Base-by-base conservation (phyloP, 1,140 invertebrate genomes). In the Hormaphis cornu region DNA sequence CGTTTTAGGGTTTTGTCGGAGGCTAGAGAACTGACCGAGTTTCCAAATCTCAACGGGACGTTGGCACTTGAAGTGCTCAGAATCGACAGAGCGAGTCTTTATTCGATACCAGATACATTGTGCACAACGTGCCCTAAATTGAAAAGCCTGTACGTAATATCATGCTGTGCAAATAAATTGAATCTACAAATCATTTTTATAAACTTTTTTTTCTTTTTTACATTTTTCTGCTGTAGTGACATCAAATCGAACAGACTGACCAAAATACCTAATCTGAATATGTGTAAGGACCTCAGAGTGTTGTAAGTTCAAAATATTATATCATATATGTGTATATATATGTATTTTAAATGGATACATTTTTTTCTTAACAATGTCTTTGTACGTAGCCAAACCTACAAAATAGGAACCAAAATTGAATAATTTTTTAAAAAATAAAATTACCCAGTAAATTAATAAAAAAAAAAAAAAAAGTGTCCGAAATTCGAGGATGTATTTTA, bases 301-400 rank as follows among this genome's bases (percentile, higher is more conserved):
- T 81, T 96, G 93, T 95, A 83, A 92, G 91, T 92, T 81, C 1
- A n/a, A n/a, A n/a, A n/a, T n/a, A n/a, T n/a, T n/a, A n/a, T n/a
- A n/a, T n/a, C n/a, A n/a, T n/a, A n/a, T n/a, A n/a, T n/a, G n/a
- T n/a, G n/a, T n/a, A n/a, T n/a, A n/a, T n/a, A n/a, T n/a, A n/a
- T n/a, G n/a, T n/a, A n/a, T n/a, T n/a, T n/a, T n/a, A n/a, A n/a
- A n/a, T n/a, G n/a, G n/a, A n/a, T n/a, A n/a, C n/a, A n/a, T n/a
- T n/a, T n/a, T n/a, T n/a, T n/a, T n/a, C n/a, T n/a, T n/a, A n/a
- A n/a, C n/a, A n/a, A n/a, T n/a, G n/a, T n/a, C n/a, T n/a, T n/a
- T n/a, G n/a, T n/a, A n/a, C n/a, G n/a, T n/a, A n/a, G n/a, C n/a
- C n/a, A n/a, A n/a, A n/a, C n/a, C n/a, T n/a, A n/a, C n/a, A n/a